These are phyloP conservation scores for Oreochromis niloticus DNA, from an alignment of 2,113 vertebrate species.

Conservation along the genomic window DNA sequence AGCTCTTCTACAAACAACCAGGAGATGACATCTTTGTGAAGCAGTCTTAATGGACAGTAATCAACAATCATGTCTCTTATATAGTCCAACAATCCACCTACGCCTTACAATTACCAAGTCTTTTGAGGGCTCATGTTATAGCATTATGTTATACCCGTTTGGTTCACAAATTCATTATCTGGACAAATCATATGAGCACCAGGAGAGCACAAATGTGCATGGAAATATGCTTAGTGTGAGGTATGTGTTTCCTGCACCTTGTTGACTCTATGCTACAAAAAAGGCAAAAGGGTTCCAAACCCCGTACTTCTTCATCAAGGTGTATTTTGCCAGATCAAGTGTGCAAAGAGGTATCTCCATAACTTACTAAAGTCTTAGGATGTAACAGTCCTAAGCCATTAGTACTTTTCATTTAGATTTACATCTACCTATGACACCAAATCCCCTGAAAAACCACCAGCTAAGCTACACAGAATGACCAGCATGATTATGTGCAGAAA, in stretches of 20 bases:
- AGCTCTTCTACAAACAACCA: not conserved
- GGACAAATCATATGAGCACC: not conserved
- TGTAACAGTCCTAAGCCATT: not conserved
- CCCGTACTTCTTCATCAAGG: not conserved
- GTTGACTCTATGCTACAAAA: not conserved
- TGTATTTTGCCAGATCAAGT: not conserved
- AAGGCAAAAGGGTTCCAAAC: not conserved
- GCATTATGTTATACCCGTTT: not conserved
- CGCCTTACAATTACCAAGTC: constrained; percentile 7
- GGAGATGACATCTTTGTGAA: not conserved
- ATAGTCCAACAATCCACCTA: not conserved
- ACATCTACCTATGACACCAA: not conserved
- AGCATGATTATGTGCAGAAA: not conserved
- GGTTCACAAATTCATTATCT: not conserved
- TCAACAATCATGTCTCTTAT: not conserved
- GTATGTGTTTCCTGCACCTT: not conserved
- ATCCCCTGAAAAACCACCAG: not conserved
- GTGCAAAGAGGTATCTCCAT: not conserved
- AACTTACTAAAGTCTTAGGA: not conserved
- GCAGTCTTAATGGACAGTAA: not conserved
- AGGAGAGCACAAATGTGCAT: not conserved
- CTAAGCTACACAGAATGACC: not conserved
- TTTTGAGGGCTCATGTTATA: not conserved
- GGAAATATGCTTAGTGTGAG: constrained; percentile 15
- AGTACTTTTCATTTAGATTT: not conserved